phyloP scores from a whole-genome alignment of 2,797 vertebrate genomes.

The Cichlasoma orientale region DNA sequence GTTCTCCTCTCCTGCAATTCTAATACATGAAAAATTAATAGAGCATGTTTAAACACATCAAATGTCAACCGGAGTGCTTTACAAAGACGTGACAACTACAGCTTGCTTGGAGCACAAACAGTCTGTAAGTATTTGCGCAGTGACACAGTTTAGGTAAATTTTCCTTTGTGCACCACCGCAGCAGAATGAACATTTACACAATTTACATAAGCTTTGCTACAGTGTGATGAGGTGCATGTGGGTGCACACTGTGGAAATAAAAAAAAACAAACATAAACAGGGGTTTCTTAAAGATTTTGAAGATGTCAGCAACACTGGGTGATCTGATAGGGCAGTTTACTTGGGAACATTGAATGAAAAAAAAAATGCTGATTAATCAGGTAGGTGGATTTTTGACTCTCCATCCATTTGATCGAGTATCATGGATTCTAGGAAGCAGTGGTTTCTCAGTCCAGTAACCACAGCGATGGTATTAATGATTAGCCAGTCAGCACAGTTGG shows the following conservation, averaged over 20 bases:
- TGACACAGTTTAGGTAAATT: background rate
- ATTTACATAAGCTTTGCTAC: background rate
- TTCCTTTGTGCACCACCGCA: background rate
- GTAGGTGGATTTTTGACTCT: background rate
- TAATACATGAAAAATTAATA: conserved; percentile 4
- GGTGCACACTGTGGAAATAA: background rate
- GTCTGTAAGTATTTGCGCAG: background rate
- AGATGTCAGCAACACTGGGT: background rate
- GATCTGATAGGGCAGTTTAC: background rate
- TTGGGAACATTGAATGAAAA: background rate
- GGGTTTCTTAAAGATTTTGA: background rate
- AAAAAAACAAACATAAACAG: no score
- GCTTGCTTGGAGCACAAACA: background rate
- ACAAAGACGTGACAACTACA: background rate
- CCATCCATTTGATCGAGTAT: background rate
- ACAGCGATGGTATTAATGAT: background rate
- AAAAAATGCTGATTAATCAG: background rate
- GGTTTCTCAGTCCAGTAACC: background rate
- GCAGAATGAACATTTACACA: background rate
- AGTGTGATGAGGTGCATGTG: background rate
- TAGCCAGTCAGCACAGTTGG: background rate
- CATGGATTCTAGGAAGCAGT: background rate
- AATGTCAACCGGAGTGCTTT: background rate
- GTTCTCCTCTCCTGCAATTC: conserved; percentile 4
- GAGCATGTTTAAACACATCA: conserved; percentile 1